Evolutionary conservation across 2,113 vertebrate genomes (phyloP).

Genomic region (Scortum barcoo): DNA sequence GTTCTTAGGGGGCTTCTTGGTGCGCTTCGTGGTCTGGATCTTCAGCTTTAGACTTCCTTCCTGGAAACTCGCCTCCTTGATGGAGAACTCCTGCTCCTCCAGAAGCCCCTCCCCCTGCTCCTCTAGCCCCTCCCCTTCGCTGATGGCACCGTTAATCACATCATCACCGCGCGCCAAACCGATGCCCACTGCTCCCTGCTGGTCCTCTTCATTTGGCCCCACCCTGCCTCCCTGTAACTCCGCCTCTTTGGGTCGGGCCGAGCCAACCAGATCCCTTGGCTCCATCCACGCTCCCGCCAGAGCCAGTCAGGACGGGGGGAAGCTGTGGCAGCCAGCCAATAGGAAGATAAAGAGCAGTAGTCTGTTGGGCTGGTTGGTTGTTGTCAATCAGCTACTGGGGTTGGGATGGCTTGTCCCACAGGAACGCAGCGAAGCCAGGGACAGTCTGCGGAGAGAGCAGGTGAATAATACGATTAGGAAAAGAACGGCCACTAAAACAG

Average conservation of each 20-base stretch:
- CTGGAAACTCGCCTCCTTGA: constrained; percentile 98
- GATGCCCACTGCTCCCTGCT: constrained; percentile 81
- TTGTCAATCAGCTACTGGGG: constrained; percentile 77
- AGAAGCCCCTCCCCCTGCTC: constrained; percentile 88
- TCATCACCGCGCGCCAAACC: constrained; percentile 90
- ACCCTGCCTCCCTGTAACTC: constrained; percentile 89
- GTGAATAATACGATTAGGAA: constrained; percentile 62
- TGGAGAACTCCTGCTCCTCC: constrained; percentile 99
- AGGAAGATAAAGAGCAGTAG: constrained; percentile 61
- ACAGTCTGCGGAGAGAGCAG: constrained; percentile 75
- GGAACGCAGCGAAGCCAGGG: constrained; percentile 78
- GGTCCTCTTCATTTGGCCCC: constrained; percentile 90
- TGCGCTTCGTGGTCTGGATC: constrained; percentile 98
- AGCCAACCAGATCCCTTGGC: constrained; percentile 91
- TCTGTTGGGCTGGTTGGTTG: constrained; percentile 61
- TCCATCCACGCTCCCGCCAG: constrained; percentile 90
- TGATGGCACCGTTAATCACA: constrained; percentile 91
- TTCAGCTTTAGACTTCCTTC: constrained; percentile 98
- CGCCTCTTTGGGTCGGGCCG: constrained; percentile 89
- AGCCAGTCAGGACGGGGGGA: constrained; percentile 79
- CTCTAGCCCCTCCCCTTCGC: constrained; percentile 92
- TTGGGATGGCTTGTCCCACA: constrained; percentile 74
- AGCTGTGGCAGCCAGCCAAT: constrained; percentile 80
- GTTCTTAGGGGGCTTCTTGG: constrained; percentile 98
- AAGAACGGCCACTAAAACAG: not conserved